Base-by-base conservation (phyloP, 2,797 vertebrate species). In the Cyclopterus lumpus region DNA sequence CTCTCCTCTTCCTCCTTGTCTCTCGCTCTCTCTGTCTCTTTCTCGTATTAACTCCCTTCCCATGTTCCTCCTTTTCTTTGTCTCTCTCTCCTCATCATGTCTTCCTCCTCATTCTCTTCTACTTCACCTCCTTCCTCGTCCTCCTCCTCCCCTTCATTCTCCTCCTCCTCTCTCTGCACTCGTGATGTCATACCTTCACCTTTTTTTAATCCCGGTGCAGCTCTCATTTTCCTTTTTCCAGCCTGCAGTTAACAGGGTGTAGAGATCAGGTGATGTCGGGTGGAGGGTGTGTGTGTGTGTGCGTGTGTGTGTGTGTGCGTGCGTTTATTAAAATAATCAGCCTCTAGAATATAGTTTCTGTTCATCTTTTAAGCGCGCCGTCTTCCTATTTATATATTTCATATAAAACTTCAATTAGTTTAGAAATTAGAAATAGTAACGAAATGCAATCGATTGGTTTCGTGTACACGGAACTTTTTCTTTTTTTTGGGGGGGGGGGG, bases 221-320 rank as follows among this genome's bases (percentile, higher is more conserved):
- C 67, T 81, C 75, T 60, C 12, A 0, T 81, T 81, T 66, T 74
- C n/a, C 4, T 38, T 38, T 38, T 38, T 38, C 11, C 74, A 79
- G 77, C 75, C 54, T 7, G 65, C 68, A 14, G 72, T 73, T 26
- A 26, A 26, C 57, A 30, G 49, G 36, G 55, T 5, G 34, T 65
- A 51, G 36, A 46, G 76, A 77, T 81, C 76, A 75, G 80, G 67
- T 83, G 79, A 67, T 70, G 73, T 0, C 49, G 73, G 71, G 86
- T 3, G 73, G 57, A 71, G 76, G n/a, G 8, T 49, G 20, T 22
- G 5, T n/a, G 46, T 6, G 60, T 9, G 36, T 30, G 42, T 44
- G 42, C 44, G 42, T 44, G 38, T 18, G 12, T 40, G 38, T 40
- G 10, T 38, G 36, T 38, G 36, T 38, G 9, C 38, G 36, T 38